These are phyloP conservation scores for Pachydiplax longipennis DNA, from an alignment of 2,888 invertebrate genomes.

Conservation along the genomic window DNA sequence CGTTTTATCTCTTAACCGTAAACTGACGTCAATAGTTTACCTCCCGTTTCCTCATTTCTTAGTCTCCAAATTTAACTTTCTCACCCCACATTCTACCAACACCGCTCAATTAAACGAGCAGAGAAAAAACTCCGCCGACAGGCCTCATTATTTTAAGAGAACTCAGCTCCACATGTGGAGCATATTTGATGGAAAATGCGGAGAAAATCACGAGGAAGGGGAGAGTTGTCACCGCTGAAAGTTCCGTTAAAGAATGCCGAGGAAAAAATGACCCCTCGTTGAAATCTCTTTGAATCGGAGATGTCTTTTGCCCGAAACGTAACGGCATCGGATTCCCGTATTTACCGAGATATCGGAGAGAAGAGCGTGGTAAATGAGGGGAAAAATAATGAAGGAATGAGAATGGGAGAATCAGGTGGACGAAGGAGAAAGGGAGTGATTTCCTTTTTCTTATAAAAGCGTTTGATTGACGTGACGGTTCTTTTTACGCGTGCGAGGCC, in stretches of 20 bases:
- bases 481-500: not conserved
- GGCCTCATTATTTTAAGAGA: no score
- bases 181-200: not conserved
- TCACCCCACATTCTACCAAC: no score
- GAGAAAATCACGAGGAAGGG: not conserved
- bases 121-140: no score
- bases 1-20: no score
- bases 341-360: not conserved
- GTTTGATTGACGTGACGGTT: not conserved
- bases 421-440: not conserved
- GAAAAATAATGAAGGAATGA: not conserved
- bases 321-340: not conserved
- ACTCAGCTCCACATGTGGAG: no score
- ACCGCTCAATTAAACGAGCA: no score
- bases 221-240: not conserved
- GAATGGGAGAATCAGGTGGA: not conserved
- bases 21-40: no score
- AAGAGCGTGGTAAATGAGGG: not conserved
- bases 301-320: not conserved
- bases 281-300: not conserved
- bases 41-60: no score
- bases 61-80: no score
- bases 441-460: not conserved
- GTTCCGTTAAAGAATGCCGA: not conserved
- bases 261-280: not conserved